Base-by-base conservation (phyloP, 2,888 invertebrate species). In the Agonopterix heracliana region DNA sequence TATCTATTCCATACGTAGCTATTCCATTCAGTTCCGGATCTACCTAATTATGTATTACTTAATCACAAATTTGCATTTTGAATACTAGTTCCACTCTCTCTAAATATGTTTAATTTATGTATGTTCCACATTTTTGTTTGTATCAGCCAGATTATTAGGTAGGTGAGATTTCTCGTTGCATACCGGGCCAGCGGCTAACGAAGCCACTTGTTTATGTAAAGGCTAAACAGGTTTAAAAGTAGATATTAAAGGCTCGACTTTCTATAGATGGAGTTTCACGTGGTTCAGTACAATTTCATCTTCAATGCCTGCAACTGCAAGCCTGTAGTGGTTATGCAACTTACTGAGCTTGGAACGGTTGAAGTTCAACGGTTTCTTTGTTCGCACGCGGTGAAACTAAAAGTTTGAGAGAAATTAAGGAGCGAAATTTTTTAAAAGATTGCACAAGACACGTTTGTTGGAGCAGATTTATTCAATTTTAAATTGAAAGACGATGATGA, bases 41-140 rank as follows among this genome's bases (percentile, higher is more conserved):
- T 42, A 36, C 17, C 46, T 52, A 44, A 52, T 59, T 55, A 59
- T 57, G 51, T 51, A 54, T 56, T 50, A 56, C 57, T 57, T 55
- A 55, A 59, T 55, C 56, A 60, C 54, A 51, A 52, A 60, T 54
- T 47, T 48, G 54, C 52, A 55, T 57, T 54, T 57, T 40, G 47
- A 51, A 51, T 48, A 51, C 56, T 52, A 52, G 53, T 51, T 57
- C 50, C 55, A 61, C 66, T 69, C 76, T 77, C 78, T 74, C 75
- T 71, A 59, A 59, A 58, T 63, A 60, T 64, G 57, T 64, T 64
- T 71, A 69, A 50, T 75, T 70, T 69, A 72, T 68, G 64, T 60
- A 65, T 67, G 74, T 77, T 71, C 77, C 59, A 78, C 71, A 77
- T 77, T 69, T 74, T 61, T 65, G 65, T 74, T 61, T 65, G 65